These are phyloP conservation scores for Melinaea marsaeus DNA, from an alignment of 2,888 invertebrate genomes.

Conservation along the genomic window DNA sequence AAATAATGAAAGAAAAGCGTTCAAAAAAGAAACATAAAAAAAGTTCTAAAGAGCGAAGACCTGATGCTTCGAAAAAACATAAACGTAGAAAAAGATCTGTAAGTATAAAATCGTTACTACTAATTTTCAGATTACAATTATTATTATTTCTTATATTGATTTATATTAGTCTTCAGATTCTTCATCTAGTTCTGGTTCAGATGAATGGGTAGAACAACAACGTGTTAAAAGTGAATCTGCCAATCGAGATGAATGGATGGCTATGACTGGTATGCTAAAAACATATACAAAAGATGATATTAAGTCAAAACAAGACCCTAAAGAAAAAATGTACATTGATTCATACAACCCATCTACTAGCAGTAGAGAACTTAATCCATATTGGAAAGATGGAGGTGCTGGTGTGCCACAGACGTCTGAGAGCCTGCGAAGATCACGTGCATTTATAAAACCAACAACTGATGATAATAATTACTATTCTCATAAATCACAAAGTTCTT, in stretches of 20 bases:
- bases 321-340: slow-evolving; percentile 74
- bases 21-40: slow-evolving; percentile 53
- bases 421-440: slow-evolving; percentile 54
- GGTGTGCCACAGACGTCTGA: slow-evolving; percentile 83
- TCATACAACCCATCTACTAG: slow-evolving; percentile 84
- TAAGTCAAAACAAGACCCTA: slow-evolving; percentile 69
- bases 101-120: slow-evolving; percentile 32
- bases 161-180: slow-evolving; percentile 49
- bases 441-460: slow-evolving; percentile 60
- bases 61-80: slow-evolving; percentile 46
- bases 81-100: slow-evolving; percentile 41
- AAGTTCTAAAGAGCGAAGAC: slow-evolving; percentile 47
- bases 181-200: slow-evolving; percentile 55
- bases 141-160: slow-evolving; percentile 7
- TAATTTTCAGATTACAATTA: not conserved
- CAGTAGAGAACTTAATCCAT: slow-evolving; percentile 90
- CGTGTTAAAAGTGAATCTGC: slow-evolving; percentile 29
- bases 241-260: slow-evolving; percentile 89
- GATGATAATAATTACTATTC: slow-evolving; percentile 51
- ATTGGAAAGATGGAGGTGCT: slow-evolving; percentile 93
- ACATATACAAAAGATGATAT: slow-evolving; percentile 69
- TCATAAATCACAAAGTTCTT: slow-evolving; percentile 28
- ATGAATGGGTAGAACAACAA: slow-evolving; percentile 81
- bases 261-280: slow-evolving; percentile 75
- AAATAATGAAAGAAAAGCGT: slow-evolving; percentile 57